phyloP scores from a whole-genome alignment of 2,888 invertebrate species.

The Drosophila meridionalis region DNA sequence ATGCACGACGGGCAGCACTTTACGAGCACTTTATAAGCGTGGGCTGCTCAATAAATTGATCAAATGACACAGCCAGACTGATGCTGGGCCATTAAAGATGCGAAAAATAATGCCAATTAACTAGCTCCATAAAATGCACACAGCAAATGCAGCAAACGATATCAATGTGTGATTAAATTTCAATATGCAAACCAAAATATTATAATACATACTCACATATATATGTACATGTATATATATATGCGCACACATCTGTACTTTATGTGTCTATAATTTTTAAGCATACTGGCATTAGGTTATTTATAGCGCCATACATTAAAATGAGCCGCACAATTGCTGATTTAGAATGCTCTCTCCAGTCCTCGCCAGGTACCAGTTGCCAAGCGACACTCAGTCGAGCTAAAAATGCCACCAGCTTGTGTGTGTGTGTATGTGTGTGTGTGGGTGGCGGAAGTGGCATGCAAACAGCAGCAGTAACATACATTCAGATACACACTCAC shows the following conservation, averaged over 20 bases:
- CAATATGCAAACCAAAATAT: slow-evolving; percentile 44
- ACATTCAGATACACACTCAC: slow-evolving; percentile 1
- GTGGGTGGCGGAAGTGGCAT: slow-evolving; percentile 32
- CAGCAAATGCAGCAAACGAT: slow-evolving; percentile 16
- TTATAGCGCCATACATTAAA: slow-evolving; percentile 33
- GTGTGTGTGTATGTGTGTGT: slow-evolving; percentile 11
- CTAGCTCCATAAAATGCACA: slow-evolving; percentile 34
- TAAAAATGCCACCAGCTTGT: slow-evolving; percentile 48
- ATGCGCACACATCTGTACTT: slow-evolving; percentile 4
- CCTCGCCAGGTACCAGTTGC: slow-evolving; percentile 26
- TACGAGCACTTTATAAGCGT: slow-evolving; percentile 55
- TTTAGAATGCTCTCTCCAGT: slow-evolving; percentile 43
- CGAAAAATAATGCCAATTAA: slow-evolving; percentile 32
- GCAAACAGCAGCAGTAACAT: slow-evolving; percentile 37
- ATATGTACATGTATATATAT: slow-evolving; percentile 15
- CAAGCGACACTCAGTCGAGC: slow-evolving; percentile 22
- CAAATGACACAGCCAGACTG: slow-evolving; percentile 50
- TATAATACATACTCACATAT: slow-evolving; percentile 14
- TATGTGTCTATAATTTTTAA: slow-evolving; percentile 10
- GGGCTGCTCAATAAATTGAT: slow-evolving; percentile 52
- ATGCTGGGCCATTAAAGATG: slow-evolving; percentile 27
- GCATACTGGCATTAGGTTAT: slow-evolving; percentile 35
- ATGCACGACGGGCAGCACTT: slow-evolving; percentile 48
- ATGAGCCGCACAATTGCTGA: slow-evolving; percentile 39
- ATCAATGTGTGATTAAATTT: slow-evolving; percentile 67